These are phyloP conservation scores for Stratiolaelaps scimitus DNA, from an alignment of 1,140 invertebrate genomes.

Conservation along the genomic window DNA sequence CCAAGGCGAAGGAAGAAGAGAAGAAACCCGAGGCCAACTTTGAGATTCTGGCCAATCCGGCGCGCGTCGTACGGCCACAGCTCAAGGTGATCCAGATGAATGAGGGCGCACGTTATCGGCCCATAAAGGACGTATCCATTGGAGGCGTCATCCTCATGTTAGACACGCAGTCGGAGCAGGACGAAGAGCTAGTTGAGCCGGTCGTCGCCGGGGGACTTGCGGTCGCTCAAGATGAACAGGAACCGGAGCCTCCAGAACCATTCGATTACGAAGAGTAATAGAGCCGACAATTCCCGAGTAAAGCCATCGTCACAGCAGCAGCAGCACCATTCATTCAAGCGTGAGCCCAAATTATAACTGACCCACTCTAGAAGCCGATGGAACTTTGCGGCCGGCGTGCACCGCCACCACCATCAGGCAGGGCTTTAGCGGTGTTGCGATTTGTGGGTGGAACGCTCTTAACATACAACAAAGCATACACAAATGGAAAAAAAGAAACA, in stretches of 20 bases:
- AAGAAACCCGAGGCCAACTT: slow-evolving; percentile 60
- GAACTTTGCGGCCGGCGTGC: no score
- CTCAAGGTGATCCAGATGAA: slow-evolving; percentile 68
- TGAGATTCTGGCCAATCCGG: slow-evolving; percentile 86
- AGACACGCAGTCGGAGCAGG: slow-evolving; percentile 58
- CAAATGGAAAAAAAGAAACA: no score
- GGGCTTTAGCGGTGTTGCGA: no score
- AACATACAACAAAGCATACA: no score
- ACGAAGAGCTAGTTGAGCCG: slow-evolving; percentile 77
- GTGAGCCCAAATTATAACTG: no score
- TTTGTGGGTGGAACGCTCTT: no score
- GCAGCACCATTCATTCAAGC: no score
- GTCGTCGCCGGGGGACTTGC: slow-evolving; percentile 86
- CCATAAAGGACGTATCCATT: slow-evolving; percentile 71
- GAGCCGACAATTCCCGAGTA: no score
- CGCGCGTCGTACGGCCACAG: slow-evolving; percentile 77
- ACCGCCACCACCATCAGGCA: no score
- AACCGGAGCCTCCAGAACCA: slow-evolving; percentile 89
- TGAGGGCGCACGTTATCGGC: slow-evolving; percentile 63
- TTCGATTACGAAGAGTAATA: slow-evolving; percentile 72
- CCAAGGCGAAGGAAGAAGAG: slow-evolving; percentile 51
- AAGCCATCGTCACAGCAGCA: no score
- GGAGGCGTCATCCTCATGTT: slow-evolving; percentile 88
- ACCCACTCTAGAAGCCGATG: no score
- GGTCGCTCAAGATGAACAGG: slow-evolving; percentile 73